These are phyloP conservation scores for Schlechtendalia chinensis DNA, from an alignment of 1,140 invertebrate genomes.

Conservation along the genomic window DNA sequence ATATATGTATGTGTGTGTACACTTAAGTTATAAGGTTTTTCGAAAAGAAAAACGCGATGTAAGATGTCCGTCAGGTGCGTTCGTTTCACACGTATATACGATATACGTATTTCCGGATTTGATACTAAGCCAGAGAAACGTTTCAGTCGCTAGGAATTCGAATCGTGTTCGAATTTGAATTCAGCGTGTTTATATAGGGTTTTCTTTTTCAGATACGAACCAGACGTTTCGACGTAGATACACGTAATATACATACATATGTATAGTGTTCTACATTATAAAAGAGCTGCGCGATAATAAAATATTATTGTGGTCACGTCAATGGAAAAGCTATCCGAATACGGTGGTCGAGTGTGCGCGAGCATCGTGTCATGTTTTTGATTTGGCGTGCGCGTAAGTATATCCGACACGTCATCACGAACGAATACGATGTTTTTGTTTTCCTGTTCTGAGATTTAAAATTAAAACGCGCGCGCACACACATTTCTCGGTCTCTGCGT, in stretches of 20 bases:
- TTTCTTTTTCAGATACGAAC: not conserved
- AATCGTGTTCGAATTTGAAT: slow-evolving; percentile 19
- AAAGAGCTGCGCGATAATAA: not conserved
- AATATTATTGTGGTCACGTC: slow-evolving; percentile 1
- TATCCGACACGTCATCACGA: no score
- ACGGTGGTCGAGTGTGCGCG: not conserved
- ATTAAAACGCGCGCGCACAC: no score
- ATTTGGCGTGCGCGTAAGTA: not conserved
- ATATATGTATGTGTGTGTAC: no score
- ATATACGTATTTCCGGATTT: not conserved
- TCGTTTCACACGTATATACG: slow-evolving; percentile 27
- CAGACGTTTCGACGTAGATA: not conserved
- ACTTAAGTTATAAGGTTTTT: no score
- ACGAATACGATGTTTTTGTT: no score
- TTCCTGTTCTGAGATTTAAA: no score
- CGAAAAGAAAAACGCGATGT: no score
- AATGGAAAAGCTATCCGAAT: not conserved
- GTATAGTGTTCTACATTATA: not conserved
- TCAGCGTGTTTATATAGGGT: not conserved
- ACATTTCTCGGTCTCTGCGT: no score
- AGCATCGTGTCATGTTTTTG: not conserved
- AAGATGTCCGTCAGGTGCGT: not conserved
- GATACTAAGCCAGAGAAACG: not conserved
- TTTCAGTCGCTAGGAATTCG: slow-evolving; percentile 19
- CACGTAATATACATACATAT: not conserved